Percentiles rank a stretch among this genome's conserved stretches.
Evolutionary conservation across 2,888 invertebrate genomes (phyloP).

Genomic region (Thysanoteuthis rhombus): DNA sequence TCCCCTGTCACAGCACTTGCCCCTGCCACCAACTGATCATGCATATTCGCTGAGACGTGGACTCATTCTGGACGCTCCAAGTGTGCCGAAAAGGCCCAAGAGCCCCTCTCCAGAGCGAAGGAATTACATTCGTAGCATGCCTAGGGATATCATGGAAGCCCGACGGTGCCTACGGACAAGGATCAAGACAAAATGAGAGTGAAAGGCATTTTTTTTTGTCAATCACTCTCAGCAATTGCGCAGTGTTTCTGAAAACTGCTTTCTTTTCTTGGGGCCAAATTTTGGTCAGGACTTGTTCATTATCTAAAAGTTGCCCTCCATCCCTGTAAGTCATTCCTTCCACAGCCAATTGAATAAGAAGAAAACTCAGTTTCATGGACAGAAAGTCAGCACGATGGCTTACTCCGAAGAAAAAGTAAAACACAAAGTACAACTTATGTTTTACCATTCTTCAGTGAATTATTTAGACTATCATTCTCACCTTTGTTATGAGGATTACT

Average conservation of each 20-base stretch:
- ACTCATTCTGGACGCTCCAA: conserved; percentile 64
- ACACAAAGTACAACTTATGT: no score
- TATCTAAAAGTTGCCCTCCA: conserved; percentile 12
- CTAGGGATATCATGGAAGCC: conserved; percentile 58
- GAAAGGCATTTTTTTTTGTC: not conserved
- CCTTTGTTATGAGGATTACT: no score
- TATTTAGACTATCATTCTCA: no score
- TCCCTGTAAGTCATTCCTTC: not conserved
- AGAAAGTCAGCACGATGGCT: no score
- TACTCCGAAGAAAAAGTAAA: no score
- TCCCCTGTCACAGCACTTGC: conserved; percentile 47
- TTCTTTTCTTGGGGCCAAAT: not conserved
- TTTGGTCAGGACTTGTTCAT: not conserved
- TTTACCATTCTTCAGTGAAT: no score
- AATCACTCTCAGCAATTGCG: not conserved
- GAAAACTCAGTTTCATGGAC: not conserved
- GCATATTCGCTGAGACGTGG: conserved; percentile 60
- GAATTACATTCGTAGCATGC: conserved; percentile 53
- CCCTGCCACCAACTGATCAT: conserved; percentile 55
- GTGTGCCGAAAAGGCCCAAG: conserved; percentile 51
- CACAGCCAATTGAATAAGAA: not conserved
- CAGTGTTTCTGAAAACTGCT: not conserved
- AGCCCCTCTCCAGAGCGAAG: conserved; percentile 59
- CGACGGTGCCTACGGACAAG: conserved; percentile 55
- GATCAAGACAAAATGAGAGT: conserved; percentile 54